These are phyloP conservation scores for Drosophila pruinosa DNA, from an alignment of 1,140 invertebrate genomes.

Conservation along the genomic window DNA sequence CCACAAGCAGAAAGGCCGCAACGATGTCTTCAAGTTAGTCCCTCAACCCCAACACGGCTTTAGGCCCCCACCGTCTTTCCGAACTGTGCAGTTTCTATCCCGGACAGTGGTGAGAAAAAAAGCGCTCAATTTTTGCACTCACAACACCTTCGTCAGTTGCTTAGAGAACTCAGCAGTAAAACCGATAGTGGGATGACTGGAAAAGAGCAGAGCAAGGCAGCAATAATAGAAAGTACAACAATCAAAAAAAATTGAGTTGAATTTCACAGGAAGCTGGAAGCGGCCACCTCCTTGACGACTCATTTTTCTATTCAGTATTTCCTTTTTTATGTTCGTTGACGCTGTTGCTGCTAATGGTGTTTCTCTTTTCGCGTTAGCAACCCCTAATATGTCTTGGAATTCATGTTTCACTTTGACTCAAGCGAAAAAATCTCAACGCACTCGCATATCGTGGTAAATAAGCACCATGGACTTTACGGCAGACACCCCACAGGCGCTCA, in stretches of 20 bases:
- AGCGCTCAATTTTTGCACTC: slow-evolving; percentile 65
- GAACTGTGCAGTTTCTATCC: neutral
- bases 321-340: neutral
- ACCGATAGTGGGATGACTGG: slow-evolving; percentile 15
- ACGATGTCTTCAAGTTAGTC: slow-evolving; percentile 74
- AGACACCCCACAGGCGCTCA: slow-evolving; percentile 8
- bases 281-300: neutral
- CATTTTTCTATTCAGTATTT: slow-evolving; percentile 30
- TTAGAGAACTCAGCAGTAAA: slow-evolving; percentile 1
- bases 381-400: slow-evolving; percentile 55
- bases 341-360: too few species aligned
- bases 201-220: neutral
- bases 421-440: slow-evolving; percentile 42
- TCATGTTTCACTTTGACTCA: slow-evolving; percentile 61
- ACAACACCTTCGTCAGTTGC: slow-evolving; percentile 53
- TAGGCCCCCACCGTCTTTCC: neutral
- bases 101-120: slow-evolving; percentile 52
- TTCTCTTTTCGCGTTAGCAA: slow-evolving; percentile 31
- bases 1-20: slow-evolving; percentile 80
- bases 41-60: neutral
- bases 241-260: slow-evolving; percentile 34
- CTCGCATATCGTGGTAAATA: slow-evolving; percentile 37
- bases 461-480: slow-evolving; percentile 12
- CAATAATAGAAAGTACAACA: neutral
- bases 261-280: slow-evolving; percentile 20